These are phyloP conservation scores for Apostichopus leukothele DNA, from an alignment of 53 echinoderm and acorn worm genomes.

Conservation along the genomic window DNA sequence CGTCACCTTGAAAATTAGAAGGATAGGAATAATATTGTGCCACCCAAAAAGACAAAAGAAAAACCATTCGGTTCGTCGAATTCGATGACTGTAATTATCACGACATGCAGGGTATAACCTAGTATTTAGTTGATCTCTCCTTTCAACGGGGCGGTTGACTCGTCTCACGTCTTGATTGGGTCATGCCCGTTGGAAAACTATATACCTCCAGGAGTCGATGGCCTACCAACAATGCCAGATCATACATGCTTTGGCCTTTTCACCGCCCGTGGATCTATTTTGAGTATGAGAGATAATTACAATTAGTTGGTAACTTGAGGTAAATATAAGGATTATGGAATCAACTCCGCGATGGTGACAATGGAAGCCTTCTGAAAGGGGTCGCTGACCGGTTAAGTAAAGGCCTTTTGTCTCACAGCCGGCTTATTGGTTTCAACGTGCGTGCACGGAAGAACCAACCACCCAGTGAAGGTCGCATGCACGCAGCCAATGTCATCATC, in stretches of 20 bases:
- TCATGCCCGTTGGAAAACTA: background rate
- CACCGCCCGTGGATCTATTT: too few species aligned
- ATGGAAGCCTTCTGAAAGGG: background rate
- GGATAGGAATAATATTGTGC: too few species aligned
- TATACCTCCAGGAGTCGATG: background rate
- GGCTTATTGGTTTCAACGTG: background rate
- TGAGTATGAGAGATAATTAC: slow-evolving; percentile 10
- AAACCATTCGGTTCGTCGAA: background rate
- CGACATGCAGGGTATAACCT: background rate
- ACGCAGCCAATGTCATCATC: background rate
- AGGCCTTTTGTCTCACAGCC: background rate
- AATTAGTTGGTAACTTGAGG: background rate
- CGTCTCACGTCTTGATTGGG: background rate
- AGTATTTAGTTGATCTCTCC: slow-evolving; percentile 1
- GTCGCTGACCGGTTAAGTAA: background rate
- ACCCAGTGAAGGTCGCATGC: background rate
- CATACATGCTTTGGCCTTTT: too few species aligned
- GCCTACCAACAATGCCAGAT: slow-evolving; percentile 5
- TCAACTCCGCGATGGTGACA: background rate
- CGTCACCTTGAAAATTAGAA: too few species aligned
- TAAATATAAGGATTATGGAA: slow-evolving; percentile 18
- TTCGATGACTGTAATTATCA: background rate
- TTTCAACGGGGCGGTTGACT: background rate
- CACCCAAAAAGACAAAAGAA: too few species aligned
- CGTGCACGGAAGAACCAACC: background rate